Evolutionary conservation across 1,140 invertebrate genomes (phyloP), one percentile per base, ranked within the genome.

Genomic region (Solen grandis): DNA sequence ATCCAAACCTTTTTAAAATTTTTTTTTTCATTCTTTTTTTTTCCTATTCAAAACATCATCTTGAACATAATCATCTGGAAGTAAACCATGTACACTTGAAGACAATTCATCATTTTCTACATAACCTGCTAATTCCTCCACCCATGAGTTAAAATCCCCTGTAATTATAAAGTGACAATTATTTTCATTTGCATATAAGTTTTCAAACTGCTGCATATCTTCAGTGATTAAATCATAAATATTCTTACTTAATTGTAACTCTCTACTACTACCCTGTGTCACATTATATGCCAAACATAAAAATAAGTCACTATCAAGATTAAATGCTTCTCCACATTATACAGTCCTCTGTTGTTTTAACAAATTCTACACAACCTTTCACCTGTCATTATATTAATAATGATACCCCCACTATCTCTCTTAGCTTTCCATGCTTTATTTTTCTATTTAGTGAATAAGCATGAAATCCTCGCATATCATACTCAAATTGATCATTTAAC

Each of bases 71-170:
- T 35, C 33, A 33, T 66, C 63, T n/a, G 25, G 33, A 31, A 66
- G 19, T 16, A 66, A 36, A 29, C 41, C 36, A 19, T 36, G 36
- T 22, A 36, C 27, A 66, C 19, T n/a, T n/a, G n/a, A n/a, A n/a
- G n/a, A 27, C 19, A 66, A 27, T 22, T 2, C 14, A 36, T 66
- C 63, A 38, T 66, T 16, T 19, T 66, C 31, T 22, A 66, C 63
- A 38, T n/a, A 66, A 4, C 3, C 63, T n/a, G 14, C 13, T 16
- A 14, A 19, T 14, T 29, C 10, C 19, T 16, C 63, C 14, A 38
- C 36, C 41, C 63, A 36, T 13, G 63, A 19, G 41, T 66, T 66
- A 36, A 66, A 66, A 66, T 66, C 63, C 2, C 63, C 63, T 22
- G 63, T 19, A 19, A 38, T 66, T 16, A 66, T 36, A 66, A 16